Conservation (phyloP, 2,888 invertebrate species). For the Drosophila pegasa region DNA sequence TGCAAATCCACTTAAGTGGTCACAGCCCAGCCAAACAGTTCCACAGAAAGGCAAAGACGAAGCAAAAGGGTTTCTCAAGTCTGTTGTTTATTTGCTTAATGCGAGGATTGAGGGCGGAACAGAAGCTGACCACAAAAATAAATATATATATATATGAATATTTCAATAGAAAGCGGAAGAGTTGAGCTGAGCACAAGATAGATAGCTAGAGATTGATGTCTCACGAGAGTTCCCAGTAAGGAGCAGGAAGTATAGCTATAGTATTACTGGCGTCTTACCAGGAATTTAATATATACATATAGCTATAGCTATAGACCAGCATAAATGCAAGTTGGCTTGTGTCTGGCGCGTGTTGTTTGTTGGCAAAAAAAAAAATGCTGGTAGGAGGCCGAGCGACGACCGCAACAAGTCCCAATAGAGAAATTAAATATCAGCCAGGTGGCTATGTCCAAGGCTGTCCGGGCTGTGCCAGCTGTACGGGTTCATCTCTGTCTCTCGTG, state of each 20-base stretch:
- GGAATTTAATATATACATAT: slow-evolving; percentile 39
- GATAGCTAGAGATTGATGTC: slow-evolving; percentile 5
- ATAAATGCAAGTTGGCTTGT: slow-evolving; percentile 44
- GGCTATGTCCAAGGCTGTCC: slow-evolving; percentile 1
- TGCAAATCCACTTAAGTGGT: slow-evolving; percentile 74
- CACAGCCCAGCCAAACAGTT: slow-evolving; percentile 63
- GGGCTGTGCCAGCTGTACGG: slow-evolving; percentile 2
- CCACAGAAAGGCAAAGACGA: slow-evolving; percentile 23
- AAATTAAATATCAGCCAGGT: slow-evolving; percentile 57
- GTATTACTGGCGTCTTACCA: slow-evolving; percentile 43
- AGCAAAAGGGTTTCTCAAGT: slow-evolving; percentile 42
- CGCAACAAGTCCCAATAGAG: slow-evolving; percentile 61
- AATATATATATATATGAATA: slow-evolving; percentile 17
- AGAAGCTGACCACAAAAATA: slow-evolving; percentile 59
- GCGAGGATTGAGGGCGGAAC: slow-evolving; percentile 52
- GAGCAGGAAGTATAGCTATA: slow-evolving; percentile 36
- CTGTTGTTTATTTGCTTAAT: slow-evolving; percentile 32
- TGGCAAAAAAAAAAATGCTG: slow-evolving; percentile 48
- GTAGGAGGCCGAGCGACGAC: slow-evolving; percentile 35
- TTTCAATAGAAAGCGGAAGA: slow-evolving; percentile 72
- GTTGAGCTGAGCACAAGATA: slow-evolving; percentile 46
- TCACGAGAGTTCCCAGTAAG: slow-evolving; percentile 35
- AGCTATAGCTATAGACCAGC: slow-evolving; percentile 51
- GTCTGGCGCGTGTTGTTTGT: slow-evolving; percentile 61
- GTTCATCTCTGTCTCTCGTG: slow-evolving; percentile 53